Evolutionary conservation across 2,888 invertebrate genomes (phyloP).

Genomic region (Scelioninae gen. 1): DNA sequence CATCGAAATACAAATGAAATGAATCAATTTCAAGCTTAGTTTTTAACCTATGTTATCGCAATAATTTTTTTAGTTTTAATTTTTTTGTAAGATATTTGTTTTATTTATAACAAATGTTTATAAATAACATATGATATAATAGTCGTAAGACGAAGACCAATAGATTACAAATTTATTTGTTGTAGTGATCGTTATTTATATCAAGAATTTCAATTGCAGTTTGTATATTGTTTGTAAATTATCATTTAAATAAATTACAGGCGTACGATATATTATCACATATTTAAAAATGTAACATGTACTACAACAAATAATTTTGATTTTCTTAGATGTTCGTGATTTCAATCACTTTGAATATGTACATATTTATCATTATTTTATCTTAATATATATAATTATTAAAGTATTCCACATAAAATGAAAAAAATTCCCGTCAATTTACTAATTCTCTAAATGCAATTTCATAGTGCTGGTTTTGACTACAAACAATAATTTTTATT

Average conservation of each 20-base stretch:
- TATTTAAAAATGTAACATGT: slow-evolving; percentile 31
- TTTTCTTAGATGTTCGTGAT: slow-evolving; percentile 49
- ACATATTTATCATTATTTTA: too few relatives aligned
- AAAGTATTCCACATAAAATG: too few relatives aligned
- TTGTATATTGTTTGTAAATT: slow-evolving; percentile 17
- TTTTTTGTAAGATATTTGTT: slow-evolving; percentile 59
- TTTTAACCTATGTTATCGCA: too few relatives aligned
- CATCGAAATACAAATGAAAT: slow-evolving; percentile 33
- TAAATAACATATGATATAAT: slow-evolving; percentile 61
- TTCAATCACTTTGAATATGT: slow-evolving; percentile 51
- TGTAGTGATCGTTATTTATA: slow-evolving; percentile 44
- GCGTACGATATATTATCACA: slow-evolving; percentile 7
- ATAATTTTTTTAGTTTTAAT: slow-evolving; percentile 47
- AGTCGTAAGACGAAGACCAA: slow-evolving; percentile 59
- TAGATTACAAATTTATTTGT: slow-evolving; percentile 61
- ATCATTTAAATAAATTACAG: slow-evolving; percentile 19
- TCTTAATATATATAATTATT: neutral
- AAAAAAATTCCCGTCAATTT: too few relatives aligned
- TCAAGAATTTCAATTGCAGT: slow-evolving; percentile 18
- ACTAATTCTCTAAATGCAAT: too few relatives aligned
- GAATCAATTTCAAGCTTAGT: slow-evolving; percentile 47
- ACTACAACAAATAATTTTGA: slow-evolving; percentile 65
- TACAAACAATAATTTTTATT: too few relatives aligned
- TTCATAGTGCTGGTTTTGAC: too few relatives aligned
- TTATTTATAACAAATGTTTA: slow-evolving; percentile 61